phyloP scores from a whole-genome alignment of 2,113 vertebrate genomes.

The Ptychochromis oligacanthus region DNA sequence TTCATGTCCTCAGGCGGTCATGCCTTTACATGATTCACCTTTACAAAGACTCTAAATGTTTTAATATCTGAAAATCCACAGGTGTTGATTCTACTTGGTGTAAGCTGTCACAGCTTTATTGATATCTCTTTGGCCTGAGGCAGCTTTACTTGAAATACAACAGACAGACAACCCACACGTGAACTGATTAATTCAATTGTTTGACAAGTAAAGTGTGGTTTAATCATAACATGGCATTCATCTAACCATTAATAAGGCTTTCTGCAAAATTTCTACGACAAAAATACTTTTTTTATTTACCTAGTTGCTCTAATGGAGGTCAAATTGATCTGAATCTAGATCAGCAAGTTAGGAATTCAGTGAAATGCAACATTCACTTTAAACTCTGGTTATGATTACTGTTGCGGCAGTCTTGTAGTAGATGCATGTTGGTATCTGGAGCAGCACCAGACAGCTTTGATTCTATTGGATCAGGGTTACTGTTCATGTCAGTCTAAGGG shows the following conservation, averaged over 20 bases:
- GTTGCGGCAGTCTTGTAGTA: background rate
- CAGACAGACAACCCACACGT: slow-evolving; percentile 7
- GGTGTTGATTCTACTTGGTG: background rate
- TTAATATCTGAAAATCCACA: slow-evolving; percentile 39
- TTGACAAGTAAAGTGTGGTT: background rate
- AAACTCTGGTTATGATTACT: background rate
- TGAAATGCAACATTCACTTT: background rate
- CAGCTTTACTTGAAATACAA: background rate
- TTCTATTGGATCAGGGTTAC: too few relatives aligned
- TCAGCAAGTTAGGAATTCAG: background rate
- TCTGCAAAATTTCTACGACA: background rate
- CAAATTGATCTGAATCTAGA: background rate
- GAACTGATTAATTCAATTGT: background rate
- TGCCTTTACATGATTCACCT: slow-evolving; percentile 8
- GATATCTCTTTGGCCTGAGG: slow-evolving; percentile 2
- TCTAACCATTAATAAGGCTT: background rate
- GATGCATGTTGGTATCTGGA: too few relatives aligned
- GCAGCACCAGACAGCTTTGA: too few relatives aligned
- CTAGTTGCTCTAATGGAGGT: background rate
- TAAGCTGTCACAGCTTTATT: slow-evolving; percentile 7
- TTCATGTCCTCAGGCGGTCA: background rate
- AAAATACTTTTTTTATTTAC: background rate
- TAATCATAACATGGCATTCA: background rate
- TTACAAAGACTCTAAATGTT: slow-evolving; percentile 29
- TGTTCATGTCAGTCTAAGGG: background rate